phyloP scores from a whole-genome alignment of 2,888 invertebrate species.

The Bimastos eiseni region DNA sequence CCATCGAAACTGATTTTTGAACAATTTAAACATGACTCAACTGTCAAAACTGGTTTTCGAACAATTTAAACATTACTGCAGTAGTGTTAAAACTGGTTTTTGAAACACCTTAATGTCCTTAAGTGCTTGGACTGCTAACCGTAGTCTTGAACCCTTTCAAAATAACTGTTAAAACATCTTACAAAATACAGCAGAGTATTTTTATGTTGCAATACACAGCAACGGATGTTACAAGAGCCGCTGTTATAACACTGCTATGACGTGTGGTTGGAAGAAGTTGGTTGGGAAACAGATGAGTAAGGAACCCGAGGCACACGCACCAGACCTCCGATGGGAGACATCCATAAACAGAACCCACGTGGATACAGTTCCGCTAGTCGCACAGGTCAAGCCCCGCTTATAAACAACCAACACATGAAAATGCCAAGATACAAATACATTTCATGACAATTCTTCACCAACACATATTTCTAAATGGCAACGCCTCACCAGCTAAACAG shows the following conservation, averaged over 20 bases:
- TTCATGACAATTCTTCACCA: background rate
- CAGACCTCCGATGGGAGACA: background rate
- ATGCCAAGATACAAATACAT: too few species aligned
- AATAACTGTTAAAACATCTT: background rate
- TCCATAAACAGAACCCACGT: background rate
- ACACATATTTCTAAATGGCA: background rate
- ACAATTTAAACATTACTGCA: too few species aligned
- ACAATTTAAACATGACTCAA: too few species aligned
- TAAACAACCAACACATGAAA: background rate
- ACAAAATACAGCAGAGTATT: background rate
- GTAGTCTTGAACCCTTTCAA: background rate
- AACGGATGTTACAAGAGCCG: background rate
- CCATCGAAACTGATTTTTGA: too few species aligned
- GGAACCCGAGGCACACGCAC: background rate
- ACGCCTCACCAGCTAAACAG: background rate
- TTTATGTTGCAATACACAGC: background rate
- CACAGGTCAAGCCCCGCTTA: background rate
- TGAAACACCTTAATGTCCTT: background rate
- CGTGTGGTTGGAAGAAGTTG: background rate
- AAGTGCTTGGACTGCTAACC: background rate
- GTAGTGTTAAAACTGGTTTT: background rate
- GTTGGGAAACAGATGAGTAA: too few species aligned
- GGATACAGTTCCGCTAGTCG: background rate
- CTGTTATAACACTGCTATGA: background rate
- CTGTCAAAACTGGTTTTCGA: too few species aligned